Evolutionary conservation across 2,113 vertebrate species (phyloP), one percentile per base, ranked within the genome.

Genomic region (Corynorhinus townsendii): DNA sequence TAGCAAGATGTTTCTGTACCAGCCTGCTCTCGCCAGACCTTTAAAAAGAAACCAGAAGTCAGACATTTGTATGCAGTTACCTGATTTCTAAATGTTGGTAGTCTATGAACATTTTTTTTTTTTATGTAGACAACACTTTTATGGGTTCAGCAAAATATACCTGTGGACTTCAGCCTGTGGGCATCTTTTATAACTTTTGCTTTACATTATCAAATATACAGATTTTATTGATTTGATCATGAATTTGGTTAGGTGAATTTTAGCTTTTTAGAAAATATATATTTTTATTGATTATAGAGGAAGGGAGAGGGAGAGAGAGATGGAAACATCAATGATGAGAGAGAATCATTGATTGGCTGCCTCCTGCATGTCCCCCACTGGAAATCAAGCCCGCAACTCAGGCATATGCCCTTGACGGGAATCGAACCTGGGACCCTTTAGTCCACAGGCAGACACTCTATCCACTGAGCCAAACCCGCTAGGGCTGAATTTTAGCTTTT

Each of bases 71-170:
- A 47, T 64, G 7, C 9, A 73, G 1, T 93, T 83, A 47, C 33
- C 72, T 73, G 30, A 91, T 90, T 96, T 86, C 91, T 84, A 94
- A 93, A 40, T 89, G 85, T 90, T 91, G 9, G 11, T 88, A 80
- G 22, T 26, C 11, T 85, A 3, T 33, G 79, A 30, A 82, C 43
- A 24, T 81, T 40, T 90, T 69, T 69, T 90, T 69, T 69, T 79
- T n/a, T 3, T 35, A 59, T 33, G 16, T 19, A 77, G 71, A 30
- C 24, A 49, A 38, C 26, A 69, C 5, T 90, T 20, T 72, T 88
- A 35, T 30, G 71, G 30, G 20, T 68, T 92, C 38, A 84, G 40
- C 5, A 89, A 91, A 93, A 66, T 15, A 22, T 73, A 47, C 45
- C 59, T 87, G 5, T 87, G 40, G 43, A 33, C 22, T 54, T 90